A percentile compares a stretch with the other conserved stretches of the same genome.
phyloP scores from a whole-genome alignment of 2,113 vertebrate species.

The Natator depressus region DNA sequence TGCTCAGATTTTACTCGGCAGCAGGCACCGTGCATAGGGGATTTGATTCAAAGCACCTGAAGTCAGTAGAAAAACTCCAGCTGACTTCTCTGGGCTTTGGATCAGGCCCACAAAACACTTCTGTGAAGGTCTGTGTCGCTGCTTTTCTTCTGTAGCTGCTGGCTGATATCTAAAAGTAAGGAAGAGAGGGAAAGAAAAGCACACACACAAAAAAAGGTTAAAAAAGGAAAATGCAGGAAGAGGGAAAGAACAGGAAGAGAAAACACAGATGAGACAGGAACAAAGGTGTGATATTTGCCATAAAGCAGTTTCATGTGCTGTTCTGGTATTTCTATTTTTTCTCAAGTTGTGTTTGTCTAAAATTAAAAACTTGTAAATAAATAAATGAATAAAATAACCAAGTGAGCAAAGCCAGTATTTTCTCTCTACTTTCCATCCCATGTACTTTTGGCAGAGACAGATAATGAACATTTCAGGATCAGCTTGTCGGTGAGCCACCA shows the following conservation, averaged over 20 bases:
- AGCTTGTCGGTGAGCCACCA: neutral
- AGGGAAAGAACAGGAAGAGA: neutral
- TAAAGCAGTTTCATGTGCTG: neutral
- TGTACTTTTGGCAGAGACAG: neutral
- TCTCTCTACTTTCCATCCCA: neutral
- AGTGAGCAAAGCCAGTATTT: neutral
- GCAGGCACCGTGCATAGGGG: neutral
- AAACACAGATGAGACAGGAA: neutral
- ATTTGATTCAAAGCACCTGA: conserved; percentile 14
- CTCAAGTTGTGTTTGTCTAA: neutral
- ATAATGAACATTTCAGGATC: neutral
- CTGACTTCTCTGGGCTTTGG: neutral
- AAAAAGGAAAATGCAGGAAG: neutral
- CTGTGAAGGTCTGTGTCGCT: conserved; percentile 28
- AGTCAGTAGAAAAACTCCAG: conserved; percentile 30
- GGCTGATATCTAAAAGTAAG: conserved; percentile 55
- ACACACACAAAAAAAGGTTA: conserved; percentile 2
- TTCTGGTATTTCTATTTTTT: neutral
- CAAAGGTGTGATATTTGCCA: neutral
- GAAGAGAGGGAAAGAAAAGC: conserved; percentile 23
- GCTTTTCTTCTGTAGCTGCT: conserved; percentile 32
- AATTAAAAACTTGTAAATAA: neutral
- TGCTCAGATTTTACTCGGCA: conserved; percentile 30
- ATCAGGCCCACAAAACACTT: conserved; percentile 18
- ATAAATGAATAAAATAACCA: neutral